phyloP scores from a whole-genome alignment of 2,113 vertebrate species.

The Percopsis transmontana region DNA sequence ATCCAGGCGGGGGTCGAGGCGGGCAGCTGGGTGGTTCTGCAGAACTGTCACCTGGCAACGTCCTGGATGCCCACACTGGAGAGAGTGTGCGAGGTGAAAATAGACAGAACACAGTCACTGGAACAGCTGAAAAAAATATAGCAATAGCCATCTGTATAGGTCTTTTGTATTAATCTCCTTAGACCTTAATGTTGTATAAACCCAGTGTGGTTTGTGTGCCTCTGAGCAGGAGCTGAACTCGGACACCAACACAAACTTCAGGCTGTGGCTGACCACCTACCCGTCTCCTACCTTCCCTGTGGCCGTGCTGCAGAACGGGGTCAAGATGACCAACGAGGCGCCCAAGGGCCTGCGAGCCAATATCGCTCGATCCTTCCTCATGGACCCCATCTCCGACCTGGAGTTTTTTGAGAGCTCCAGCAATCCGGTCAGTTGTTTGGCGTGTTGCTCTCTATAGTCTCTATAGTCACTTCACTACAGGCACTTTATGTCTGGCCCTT shows the following conservation, averaged over 20 bases:
- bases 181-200: neutral
- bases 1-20: slow-evolving; percentile 83
- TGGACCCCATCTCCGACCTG: slow-evolving; percentile 87
- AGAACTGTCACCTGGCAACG: slow-evolving; percentile 91
- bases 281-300: slow-evolving; percentile 87
- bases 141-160: too few relatives aligned
- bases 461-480: too few relatives aligned
- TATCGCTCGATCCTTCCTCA: slow-evolving; percentile 85
- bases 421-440: slow-evolving; percentile 79
- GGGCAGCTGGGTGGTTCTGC: slow-evolving; percentile 89
- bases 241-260: slow-evolving; percentile 88
- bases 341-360: slow-evolving; percentile 88
- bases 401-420: slow-evolving; percentile 85
- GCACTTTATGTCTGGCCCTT: neutral
- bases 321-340: slow-evolving; percentile 92
- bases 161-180: too few relatives aligned
- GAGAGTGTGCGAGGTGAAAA: slow-evolving; percentile 86
- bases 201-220: neutral
- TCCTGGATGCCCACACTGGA: slow-evolving; percentile 92
- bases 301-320: slow-evolving; percentile 88
- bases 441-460: slow-evolving; percentile 3
- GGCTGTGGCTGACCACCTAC: slow-evolving; percentile 92
- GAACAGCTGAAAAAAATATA: too few relatives aligned
- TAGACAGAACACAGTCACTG: too few relatives aligned
- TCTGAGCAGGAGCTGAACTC: slow-evolving; percentile 82